These are phyloP conservation scores for Euphysa ruthae DNA, from an alignment of 30 jellyfish, hydroid and myxozoan species.

Conservation along the genomic window DNA sequence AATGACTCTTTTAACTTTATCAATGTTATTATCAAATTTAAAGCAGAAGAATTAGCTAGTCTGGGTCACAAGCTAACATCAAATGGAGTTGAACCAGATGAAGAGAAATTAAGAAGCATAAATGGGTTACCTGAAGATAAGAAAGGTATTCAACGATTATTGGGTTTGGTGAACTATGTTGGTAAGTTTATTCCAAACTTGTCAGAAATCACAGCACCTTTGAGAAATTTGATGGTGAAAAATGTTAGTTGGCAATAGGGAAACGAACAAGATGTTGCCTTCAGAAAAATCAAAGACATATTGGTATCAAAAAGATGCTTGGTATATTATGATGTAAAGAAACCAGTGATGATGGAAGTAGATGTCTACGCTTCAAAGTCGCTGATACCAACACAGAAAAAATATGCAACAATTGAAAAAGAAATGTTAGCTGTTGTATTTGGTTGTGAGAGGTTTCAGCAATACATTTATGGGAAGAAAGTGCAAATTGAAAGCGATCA, in stretches of 20 bases:
- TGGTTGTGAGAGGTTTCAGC: background rate
- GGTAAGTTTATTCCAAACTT: conserved; percentile 35
- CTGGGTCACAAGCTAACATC: conserved; percentile 54
- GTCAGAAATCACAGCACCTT: conserved; percentile 55
- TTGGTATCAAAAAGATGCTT: conserved; percentile 35
- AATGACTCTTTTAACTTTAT: too few species aligned
- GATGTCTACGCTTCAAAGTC: conserved; percentile 67
- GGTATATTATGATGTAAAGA: conserved; percentile 32
- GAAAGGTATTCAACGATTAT: conserved; percentile 45
- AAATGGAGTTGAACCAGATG: conserved; percentile 45
- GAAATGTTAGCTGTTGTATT: background rate
- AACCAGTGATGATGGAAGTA: conserved; percentile 46
- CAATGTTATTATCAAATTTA: too few species aligned
- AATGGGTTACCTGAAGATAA: conserved; percentile 34
- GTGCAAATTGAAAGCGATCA: conserved; percentile 21
- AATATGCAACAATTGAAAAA: background rate
- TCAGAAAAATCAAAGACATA: conserved; percentile 36
- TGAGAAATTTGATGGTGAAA: conserved; percentile 28
- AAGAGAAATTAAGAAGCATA: conserved; percentile 37
- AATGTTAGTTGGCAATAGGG: conserved; percentile 29
- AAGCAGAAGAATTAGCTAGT: conserved; percentile 14
- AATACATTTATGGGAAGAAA: background rate
- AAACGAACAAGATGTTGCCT: conserved; percentile 40
- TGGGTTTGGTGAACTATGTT: conserved; percentile 52
- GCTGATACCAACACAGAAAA: background rate